phyloP scores from a whole-genome alignment of 2,113 vertebrate genomes.

The Orycteropus afer region DNA sequence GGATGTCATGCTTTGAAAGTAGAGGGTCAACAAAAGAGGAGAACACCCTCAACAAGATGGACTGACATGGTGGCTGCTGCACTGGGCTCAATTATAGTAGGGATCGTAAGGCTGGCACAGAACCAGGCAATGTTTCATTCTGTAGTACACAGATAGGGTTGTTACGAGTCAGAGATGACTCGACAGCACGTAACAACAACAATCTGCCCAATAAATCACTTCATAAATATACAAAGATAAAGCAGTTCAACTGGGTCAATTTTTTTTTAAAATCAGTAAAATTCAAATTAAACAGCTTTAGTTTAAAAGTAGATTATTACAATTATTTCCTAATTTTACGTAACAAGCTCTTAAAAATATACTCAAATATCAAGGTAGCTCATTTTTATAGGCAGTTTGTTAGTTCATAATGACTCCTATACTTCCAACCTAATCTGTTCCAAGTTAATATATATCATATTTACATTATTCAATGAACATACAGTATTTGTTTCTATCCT shows the following conservation, averaged over 20 bases:
- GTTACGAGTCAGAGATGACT: too few relatives aligned
- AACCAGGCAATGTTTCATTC: too few relatives aligned
- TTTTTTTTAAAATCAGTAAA: slow-evolving; percentile 46
- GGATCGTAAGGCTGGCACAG: too few relatives aligned
- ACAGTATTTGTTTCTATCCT: neutral
- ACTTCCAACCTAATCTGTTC: neutral
- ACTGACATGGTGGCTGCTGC: too few relatives aligned
- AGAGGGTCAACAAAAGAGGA: too few relatives aligned
- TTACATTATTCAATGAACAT: slow-evolving; percentile 23
- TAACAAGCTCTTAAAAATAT: slow-evolving; percentile 5
- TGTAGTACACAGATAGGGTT: too few relatives aligned
- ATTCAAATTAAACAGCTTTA: slow-evolving; percentile 17
- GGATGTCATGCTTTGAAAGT: too few relatives aligned
- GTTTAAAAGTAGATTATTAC: neutral
- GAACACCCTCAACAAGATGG: too few relatives aligned
- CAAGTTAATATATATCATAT: neutral
- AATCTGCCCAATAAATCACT: slow-evolving; percentile 6
- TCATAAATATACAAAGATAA: slow-evolving; percentile 19
- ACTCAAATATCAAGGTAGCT: neutral
- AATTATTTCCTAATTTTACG: neutral
- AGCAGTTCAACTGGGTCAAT: slow-evolving; percentile 15
- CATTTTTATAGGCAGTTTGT: slow-evolving; percentile 38
- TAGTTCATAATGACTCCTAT: neutral
- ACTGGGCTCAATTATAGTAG: too few relatives aligned
- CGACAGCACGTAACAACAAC: too few relatives aligned